phyloP scores from a whole-genome alignment of 2,797 vertebrate genomes.

The Poeciliopsis presidionis region DNA sequence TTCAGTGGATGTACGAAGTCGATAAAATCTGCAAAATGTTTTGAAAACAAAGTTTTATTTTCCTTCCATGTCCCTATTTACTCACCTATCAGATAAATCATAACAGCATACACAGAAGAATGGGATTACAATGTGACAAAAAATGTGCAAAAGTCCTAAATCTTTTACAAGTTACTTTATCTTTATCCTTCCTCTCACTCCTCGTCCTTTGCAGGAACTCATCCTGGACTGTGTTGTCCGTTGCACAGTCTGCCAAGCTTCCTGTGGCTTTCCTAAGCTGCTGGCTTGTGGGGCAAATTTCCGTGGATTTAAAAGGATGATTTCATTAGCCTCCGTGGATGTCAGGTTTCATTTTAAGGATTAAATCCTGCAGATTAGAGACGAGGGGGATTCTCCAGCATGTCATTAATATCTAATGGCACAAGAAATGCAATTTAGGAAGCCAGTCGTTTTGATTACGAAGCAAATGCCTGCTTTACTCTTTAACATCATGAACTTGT shows the following conservation, averaged over 20 bases:
- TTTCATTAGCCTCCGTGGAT: slow-evolving; percentile 83
- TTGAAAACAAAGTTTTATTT: background rate
- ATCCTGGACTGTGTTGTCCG: slow-evolving; percentile 42
- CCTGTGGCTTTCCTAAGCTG: slow-evolving; percentile 70
- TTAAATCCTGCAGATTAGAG: slow-evolving; percentile 83
- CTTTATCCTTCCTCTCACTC: slow-evolving; percentile 7
- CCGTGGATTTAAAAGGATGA: slow-evolving; percentile 81
- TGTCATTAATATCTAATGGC: slow-evolving; percentile 84
- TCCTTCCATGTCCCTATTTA: background rate
- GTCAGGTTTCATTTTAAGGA: slow-evolving; percentile 83
- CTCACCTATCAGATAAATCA: background rate
- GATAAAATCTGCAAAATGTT: background rate
- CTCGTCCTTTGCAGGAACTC: slow-evolving; percentile 26
- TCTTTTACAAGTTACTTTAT: background rate
- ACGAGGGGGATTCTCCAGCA: slow-evolving; percentile 75
- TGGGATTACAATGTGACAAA: background rate
- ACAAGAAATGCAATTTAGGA: slow-evolving; percentile 78
- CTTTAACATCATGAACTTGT: slow-evolving; percentile 72
- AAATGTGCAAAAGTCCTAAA: background rate
- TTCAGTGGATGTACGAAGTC: background rate
- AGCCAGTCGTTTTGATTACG: slow-evolving; percentile 77
- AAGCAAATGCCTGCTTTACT: slow-evolving; percentile 75
- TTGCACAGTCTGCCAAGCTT: slow-evolving; percentile 32
- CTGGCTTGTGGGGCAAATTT: slow-evolving; percentile 73
- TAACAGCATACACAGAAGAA: background rate